phyloP scores from a whole-genome alignment of 1,140 invertebrate species.

The Pogonus chalceus region DNA sequence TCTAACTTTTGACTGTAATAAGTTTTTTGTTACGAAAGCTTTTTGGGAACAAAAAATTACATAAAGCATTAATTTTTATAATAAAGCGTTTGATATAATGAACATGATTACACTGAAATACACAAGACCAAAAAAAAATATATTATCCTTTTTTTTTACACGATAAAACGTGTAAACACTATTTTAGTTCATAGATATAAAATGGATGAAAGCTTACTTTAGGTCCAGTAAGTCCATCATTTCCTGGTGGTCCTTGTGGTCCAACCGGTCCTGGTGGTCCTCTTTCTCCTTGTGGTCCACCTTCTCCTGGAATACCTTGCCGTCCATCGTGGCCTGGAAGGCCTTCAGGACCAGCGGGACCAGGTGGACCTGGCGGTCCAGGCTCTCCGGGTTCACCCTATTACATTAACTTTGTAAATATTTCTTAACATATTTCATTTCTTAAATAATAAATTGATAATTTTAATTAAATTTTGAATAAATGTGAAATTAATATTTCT shows the following conservation, averaged over 20 bases:
- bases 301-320: slow-evolving; percentile 59
- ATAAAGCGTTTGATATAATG: no score
- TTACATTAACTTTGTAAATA: no score
- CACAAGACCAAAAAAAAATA: not conserved
- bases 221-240: slow-evolving; percentile 49
- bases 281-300: slow-evolving; percentile 54
- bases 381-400: slow-evolving; percentile 86
- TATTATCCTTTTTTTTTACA: not conserved
- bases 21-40: no score
- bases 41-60: no score
- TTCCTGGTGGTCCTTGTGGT: slow-evolving; percentile 57
- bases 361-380: slow-evolving; percentile 76
- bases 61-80: no score
- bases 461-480: no score
- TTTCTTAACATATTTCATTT: no score
- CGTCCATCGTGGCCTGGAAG: slow-evolving; percentile 74
- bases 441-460: no score
- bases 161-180: not conserved
- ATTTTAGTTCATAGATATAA: not conserved
- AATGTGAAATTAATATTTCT: no score
- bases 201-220: slow-evolving; percentile 46
- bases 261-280: slow-evolving; percentile 56
- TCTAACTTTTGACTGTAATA: no score
- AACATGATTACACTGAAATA: slow-evolving; percentile 1
- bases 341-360: slow-evolving; percentile 64